A percentile compares a stretch with the other conserved stretches of the same genome.
Conservation (phyloP, 2,888 invertebrate genomes). For the Linnaemya vulpina region DNA sequence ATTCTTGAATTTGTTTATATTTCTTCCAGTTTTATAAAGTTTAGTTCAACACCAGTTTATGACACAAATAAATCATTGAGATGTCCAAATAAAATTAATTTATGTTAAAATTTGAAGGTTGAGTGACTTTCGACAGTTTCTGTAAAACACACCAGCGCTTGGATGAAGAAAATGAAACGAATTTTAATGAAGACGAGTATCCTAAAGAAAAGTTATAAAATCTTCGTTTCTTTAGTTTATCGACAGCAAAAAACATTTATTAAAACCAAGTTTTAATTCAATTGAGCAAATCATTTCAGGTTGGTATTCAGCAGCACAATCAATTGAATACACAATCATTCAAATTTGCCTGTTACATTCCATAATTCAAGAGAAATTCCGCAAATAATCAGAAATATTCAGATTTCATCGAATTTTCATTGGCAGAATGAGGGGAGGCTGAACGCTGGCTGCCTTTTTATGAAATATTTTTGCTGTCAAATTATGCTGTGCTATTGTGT, state of each 20-base stretch:
- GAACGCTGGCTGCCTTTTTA: not conserved
- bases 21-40: slow-evolving; percentile 33
- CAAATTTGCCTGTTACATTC: slow-evolving; percentile 11
- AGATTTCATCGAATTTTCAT: slow-evolving; percentile 7
- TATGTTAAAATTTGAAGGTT: slow-evolving; percentile 63
- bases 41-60: slow-evolving; percentile 39
- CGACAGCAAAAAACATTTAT: not conserved
- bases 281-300: too few species aligned
- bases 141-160: not conserved
- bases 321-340: not conserved
- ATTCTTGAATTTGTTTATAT: not conserved
- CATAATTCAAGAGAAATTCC: slow-evolving; percentile 40
- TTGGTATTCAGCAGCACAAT: too few species aligned
- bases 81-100: slow-evolving; percentile 59
- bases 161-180: not conserved
- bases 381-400: slow-evolving; percentile 34
- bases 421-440: not conserved
- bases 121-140: slow-evolving; percentile 26
- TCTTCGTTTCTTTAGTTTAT: not conserved
- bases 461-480: slow-evolving; percentile 48
- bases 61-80: slow-evolving; percentile 68
- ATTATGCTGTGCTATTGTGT: slow-evolving; percentile 29
- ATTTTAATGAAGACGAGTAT: not conserved
- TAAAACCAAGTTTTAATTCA: slow-evolving; percentile 2
- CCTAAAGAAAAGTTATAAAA: too few species aligned